Evolutionary conservation across 1,140 invertebrate genomes (phyloP).

Genomic region (Ruditapes philippinarum): DNA sequence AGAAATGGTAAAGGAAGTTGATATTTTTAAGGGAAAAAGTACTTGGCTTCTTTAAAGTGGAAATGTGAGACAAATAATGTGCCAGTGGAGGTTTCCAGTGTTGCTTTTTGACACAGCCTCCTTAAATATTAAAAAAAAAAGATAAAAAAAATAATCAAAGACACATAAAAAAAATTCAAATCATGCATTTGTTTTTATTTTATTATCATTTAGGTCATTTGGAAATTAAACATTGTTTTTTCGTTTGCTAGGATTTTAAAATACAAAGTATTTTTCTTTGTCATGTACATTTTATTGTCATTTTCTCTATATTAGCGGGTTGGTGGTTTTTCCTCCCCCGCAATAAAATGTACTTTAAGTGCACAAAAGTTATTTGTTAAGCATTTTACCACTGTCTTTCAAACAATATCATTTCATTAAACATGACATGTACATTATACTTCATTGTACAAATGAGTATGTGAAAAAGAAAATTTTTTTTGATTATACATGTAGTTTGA

Average conservation of each 20-base stretch:
- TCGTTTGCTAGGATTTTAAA: background rate
- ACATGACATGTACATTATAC: background rate
- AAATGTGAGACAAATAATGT: constrained; percentile 56
- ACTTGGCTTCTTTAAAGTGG: constrained; percentile 36
- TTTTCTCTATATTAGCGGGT: background rate
- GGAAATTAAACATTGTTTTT: constrained; percentile 1
- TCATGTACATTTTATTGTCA: constrained; percentile 47
- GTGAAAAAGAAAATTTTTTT: too few species aligned
- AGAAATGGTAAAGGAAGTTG: too few species aligned
- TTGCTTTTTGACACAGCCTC: constrained; percentile 10
- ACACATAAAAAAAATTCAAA: constrained; percentile 17
- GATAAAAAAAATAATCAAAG: constrained; percentile 2
- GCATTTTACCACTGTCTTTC: constrained; percentile 66
- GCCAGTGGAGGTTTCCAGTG: constrained; percentile 11
- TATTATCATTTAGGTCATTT: constrained; percentile 55
- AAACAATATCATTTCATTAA: constrained; percentile 9
- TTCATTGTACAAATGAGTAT: background rate
- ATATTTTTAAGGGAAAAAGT: too few species aligned
- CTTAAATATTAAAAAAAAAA: constrained; percentile 27
- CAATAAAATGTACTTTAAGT: constrained; percentile 42
- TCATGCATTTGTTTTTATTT: constrained; percentile 2
- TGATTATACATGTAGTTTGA: too few species aligned
- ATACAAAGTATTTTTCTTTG: background rate
- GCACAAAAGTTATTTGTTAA: constrained; percentile 63
- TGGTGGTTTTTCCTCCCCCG: background rate